Evolutionary conservation across 2,888 invertebrate species (phyloP).

Genomic region (Oxystoma pomonae): DNA sequence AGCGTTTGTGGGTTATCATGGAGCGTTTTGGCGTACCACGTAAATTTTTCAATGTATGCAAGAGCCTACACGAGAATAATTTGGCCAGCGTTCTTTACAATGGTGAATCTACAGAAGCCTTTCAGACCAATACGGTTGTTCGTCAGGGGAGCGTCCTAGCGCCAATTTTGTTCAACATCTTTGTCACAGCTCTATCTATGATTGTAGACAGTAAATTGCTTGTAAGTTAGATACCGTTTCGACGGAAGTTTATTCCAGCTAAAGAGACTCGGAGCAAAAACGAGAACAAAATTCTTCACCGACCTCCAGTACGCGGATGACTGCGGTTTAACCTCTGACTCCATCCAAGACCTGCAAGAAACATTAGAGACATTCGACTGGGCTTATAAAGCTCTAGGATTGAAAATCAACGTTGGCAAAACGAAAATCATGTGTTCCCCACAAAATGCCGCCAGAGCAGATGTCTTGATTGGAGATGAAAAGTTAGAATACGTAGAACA

Average conservation of each 20-base stretch:
- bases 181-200: background rate
- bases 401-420: background rate
- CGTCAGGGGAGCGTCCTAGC: background rate
- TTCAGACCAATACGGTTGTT: background rate
- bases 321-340: background rate
- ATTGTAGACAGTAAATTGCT: too few species aligned
- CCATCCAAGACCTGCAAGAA: background rate
- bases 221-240: background rate
- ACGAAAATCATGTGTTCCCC: background rate
- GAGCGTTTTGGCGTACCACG: too few species aligned
- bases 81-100: background rate
- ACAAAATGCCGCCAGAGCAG: background rate
- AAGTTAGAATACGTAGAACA: background rate
- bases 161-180: background rate
- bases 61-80: background rate
- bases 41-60: background rate
- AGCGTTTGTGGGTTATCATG: too few species aligned
- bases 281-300: background rate
- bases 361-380: background rate
- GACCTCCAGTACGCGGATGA: background rate
- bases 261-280: background rate
- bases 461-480: background rate
- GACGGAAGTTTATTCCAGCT: background rate
- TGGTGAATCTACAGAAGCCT: background rate
- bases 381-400: background rate